These are phyloP conservation scores for Penelope pileata DNA, from an alignment of 2,113 vertebrate genomes.

Conservation along the genomic window DNA sequence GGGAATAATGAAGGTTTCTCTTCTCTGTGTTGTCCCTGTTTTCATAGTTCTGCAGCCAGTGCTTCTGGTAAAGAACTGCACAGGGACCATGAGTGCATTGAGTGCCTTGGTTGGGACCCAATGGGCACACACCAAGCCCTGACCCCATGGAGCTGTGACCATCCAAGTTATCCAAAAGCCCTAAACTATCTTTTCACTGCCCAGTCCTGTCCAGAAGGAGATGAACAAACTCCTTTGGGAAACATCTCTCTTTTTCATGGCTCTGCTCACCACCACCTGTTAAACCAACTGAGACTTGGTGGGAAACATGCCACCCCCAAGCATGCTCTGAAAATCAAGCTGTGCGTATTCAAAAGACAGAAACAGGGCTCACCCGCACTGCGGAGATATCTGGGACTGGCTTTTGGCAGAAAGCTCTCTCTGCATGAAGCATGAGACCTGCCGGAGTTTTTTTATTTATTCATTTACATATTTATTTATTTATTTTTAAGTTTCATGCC, in stretches of 20 bases:
- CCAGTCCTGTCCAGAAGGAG: neutral
- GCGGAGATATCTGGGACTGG: neutral
- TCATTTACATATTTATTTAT: too few species aligned
- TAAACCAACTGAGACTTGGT: neutral
- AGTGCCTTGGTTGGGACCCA: neutral
- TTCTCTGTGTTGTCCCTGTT: neutral
- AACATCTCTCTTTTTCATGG: neutral
- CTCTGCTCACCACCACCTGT: neutral
- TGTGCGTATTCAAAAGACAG: neutral
- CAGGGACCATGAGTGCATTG: fast-evolving
- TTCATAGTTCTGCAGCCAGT: neutral
- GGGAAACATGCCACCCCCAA: neutral
- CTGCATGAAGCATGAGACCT: neutral
- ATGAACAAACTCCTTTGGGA: neutral
- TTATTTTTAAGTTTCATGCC: neutral
- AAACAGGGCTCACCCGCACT: neutral
- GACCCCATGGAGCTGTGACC: neutral
- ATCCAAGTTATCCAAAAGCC: neutral
- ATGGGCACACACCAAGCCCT: neutral
- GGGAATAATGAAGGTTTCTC: neutral
- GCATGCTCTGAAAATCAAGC: neutral
- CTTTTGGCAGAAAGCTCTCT: neutral
- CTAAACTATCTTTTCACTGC: neutral
- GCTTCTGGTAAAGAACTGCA: neutral
- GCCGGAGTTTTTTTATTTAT: neutral